phyloP scores from a whole-genome alignment of 1,140 invertebrate genomes.

The Drosophila chauvacae region DNA sequence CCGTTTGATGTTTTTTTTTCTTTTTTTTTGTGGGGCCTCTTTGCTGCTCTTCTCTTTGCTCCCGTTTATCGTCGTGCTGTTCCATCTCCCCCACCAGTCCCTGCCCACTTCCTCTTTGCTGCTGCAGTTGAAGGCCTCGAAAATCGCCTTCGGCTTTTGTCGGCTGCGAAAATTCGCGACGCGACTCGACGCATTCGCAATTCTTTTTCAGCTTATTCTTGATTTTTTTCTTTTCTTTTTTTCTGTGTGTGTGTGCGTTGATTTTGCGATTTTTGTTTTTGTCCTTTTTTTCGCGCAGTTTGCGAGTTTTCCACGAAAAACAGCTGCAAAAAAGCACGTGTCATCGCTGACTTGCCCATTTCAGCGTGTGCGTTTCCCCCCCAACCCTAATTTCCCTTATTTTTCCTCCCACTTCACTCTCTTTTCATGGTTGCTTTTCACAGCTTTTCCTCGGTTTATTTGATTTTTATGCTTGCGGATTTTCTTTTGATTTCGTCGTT shows the following conservation, averaged over 20 bases:
- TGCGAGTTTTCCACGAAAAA: constrained; percentile 74
- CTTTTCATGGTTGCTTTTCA: constrained; percentile 75
- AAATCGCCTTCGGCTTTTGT: constrained; percentile 47
- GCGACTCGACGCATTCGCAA: constrained; percentile 22
- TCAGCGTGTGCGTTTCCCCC: constrained; percentile 67
- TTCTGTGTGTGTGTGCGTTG: constrained; percentile 26
- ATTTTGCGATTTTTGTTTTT: constrained; percentile 79
- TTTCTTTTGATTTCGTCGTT: constrained; percentile 66
- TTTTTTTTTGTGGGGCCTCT: constrained; percentile 4
- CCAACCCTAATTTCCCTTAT: constrained; percentile 13
- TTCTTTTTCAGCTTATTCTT: constrained; percentile 12
- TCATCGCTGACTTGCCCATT: constrained; percentile 69
- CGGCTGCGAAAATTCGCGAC: constrained; percentile 34
- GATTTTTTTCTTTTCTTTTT: background rate
- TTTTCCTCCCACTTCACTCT: constrained; percentile 25
- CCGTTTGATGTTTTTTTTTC: constrained; percentile 32
- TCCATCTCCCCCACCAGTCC: background rate
- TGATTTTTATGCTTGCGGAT: constrained; percentile 75
- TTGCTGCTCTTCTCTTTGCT: constrained; percentile 46
- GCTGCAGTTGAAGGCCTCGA: constrained; percentile 43
- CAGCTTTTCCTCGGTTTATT: constrained; percentile 53
- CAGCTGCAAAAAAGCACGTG: constrained; percentile 84
- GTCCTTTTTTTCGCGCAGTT: constrained; percentile 78
- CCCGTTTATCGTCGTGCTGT: constrained; percentile 23
- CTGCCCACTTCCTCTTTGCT: background rate